Evolutionary conservation across 2,113 vertebrate species (phyloP).

Genomic region (Spermophilus dauricus): DNA sequence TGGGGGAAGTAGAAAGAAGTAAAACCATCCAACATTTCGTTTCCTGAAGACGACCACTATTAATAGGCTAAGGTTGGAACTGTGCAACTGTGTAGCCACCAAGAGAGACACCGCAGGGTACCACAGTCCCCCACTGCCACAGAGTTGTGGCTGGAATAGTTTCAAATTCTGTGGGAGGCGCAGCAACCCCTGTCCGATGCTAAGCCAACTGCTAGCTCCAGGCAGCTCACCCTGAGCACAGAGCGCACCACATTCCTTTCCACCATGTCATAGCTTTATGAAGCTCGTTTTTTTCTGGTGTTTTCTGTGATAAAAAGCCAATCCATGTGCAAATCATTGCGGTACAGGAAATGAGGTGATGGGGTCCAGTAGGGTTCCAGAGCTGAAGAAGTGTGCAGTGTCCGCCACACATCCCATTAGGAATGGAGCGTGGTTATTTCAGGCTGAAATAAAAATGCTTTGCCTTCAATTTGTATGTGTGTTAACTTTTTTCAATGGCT

Average conservation of each 20-base stretch:
- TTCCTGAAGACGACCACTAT: background rate
- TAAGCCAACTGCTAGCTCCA: background rate
- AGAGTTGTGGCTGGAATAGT: accelerated
- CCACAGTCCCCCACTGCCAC: background rate
- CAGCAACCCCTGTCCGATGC: slow-evolving; percentile 3
- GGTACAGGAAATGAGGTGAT: background rate
- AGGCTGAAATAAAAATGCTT: slow-evolving; percentile 9
- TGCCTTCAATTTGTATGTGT: background rate
- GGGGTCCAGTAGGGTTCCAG: background rate
- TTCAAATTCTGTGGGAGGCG: background rate
- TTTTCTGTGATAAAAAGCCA: slow-evolving; percentile 25
- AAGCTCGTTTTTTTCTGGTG: background rate
- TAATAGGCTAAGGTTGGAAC: background rate
- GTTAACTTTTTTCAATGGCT: background rate
- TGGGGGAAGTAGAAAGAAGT: background rate
- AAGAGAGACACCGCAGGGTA: accelerated
- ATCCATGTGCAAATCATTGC: background rate
- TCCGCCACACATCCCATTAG: background rate
- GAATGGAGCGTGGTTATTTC: background rate
- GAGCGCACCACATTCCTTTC: background rate
- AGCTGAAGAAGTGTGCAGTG: background rate
- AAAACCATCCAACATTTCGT: background rate
- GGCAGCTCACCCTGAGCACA: background rate
- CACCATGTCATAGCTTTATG: background rate
- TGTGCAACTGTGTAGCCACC: background rate